Evolutionary conservation across 1,140 invertebrate genomes (phyloP).

Genomic region (Brachionus manjavacas): DNA sequence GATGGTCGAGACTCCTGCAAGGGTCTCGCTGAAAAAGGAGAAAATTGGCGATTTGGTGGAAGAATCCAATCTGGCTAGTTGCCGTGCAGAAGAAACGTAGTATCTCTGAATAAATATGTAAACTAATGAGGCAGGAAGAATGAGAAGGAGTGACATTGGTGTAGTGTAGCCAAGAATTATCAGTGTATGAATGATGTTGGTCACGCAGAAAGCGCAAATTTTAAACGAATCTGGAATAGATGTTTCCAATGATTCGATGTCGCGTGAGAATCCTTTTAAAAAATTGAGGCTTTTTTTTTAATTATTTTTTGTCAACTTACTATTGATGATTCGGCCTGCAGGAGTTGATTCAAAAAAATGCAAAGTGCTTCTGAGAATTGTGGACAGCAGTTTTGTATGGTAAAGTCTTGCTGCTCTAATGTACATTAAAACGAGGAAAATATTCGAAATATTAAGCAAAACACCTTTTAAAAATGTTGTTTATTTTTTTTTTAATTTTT

Average conservation of each 20-base stretch:
- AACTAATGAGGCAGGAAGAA: conserved; percentile 28
- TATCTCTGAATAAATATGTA: conserved; percentile 39
- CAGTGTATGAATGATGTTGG: conserved; percentile 36
- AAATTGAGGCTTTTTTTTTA: not conserved
- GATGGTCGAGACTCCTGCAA: conserved; percentile 61
- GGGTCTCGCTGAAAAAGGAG: conserved; percentile 89
- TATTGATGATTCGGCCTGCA: conserved; percentile 70
- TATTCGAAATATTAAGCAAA: conserved; percentile 27
- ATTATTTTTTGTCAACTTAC: not conserved
- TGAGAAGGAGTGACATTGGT: conserved; percentile 33
- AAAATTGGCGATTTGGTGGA: conserved; percentile 95
- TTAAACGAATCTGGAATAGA: conserved; percentile 51
- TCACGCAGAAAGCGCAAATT: conserved; percentile 31
- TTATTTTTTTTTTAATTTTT: too few relatives aligned
- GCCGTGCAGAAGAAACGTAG: conserved; percentile 85
- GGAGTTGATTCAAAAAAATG: conserved; percentile 73
- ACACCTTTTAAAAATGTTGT: not conserved
- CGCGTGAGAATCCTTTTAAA: conserved; percentile 59
- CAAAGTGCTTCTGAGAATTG: conserved; percentile 66
- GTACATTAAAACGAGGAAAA: conserved; percentile 35
- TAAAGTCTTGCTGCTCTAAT: conserved; percentile 23
- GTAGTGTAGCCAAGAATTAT: conserved; percentile 41
- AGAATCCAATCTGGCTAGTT: conserved; percentile 89
- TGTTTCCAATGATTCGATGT: conserved; percentile 59
- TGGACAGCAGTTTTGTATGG: not conserved